A percentile compares a stretch with the other conserved stretches of the same genome.
phyloP scores from a whole-genome alignment of 2,797 vertebrate genomes.

The Bucorvus abyssinicus region DNA sequence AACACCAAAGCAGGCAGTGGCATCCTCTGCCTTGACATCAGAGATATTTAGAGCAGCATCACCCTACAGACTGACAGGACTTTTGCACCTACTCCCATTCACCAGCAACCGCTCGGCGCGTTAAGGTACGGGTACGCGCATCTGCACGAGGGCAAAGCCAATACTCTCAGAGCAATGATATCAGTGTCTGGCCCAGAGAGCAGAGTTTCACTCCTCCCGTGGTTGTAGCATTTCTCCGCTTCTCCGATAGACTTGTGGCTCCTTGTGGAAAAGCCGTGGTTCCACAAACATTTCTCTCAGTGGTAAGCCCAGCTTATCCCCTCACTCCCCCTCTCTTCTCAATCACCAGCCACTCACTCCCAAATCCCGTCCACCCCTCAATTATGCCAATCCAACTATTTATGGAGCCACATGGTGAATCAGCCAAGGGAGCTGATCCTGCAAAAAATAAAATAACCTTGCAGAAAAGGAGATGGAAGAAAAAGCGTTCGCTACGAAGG shows the following conservation, averaged over 20 bases:
- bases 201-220: neutral
- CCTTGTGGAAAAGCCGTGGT: constrained; percentile 30
- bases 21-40: neutral
- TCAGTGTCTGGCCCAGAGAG: neutral
- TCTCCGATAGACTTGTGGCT: constrained; percentile 34
- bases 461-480: neutral
- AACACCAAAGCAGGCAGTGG: neutral
- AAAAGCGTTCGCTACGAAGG: neutral
- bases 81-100: neutral
- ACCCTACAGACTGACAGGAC: neutral
- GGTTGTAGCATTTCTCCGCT: neutral
- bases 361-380: constrained; percentile 49
- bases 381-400: constrained; percentile 60
- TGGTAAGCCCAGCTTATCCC: constrained; percentile 42
- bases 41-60: neutral
- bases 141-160: neutral
- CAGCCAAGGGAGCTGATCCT: constrained; percentile 54
- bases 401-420: neutral
- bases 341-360: constrained; percentile 58
- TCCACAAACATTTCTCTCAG: constrained; percentile 23
- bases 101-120: neutral
- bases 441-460: constrained; percentile 14
- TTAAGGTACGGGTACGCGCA: neutral
- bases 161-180: neutral
- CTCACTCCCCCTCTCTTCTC: constrained; percentile 37